Base-by-base conservation (phyloP, 2,113 vertebrate genomes). In the Mesoclemmys tuberculata region DNA sequence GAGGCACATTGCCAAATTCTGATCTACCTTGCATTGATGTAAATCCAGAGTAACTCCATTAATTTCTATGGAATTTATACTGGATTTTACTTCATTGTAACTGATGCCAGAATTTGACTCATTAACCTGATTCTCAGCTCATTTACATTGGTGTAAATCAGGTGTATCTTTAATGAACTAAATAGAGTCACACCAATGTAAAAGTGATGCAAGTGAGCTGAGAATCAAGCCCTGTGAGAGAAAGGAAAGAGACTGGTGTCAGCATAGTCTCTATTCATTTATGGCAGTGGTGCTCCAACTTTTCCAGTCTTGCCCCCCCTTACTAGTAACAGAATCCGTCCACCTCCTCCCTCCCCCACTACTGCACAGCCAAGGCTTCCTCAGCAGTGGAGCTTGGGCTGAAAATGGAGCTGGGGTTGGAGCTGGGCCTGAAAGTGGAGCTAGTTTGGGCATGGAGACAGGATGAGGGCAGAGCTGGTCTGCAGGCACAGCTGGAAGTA, bases 111-210 rank as follows among this genome's bases (percentile, higher is more conserved):
- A 74, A 68, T 14, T 79, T 94, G 95, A 95, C 35, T n/a, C 6
- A 12, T 89, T 95, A 96, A 74, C 61, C 86, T 91, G 90, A 96
- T 91, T 97, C 93, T 94, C 96, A 84, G 85, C 79, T 95, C 94
- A 95, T 92, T 93, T 97, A 87, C 92, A 93, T 58, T 89, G 77
- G 94, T 94, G 94, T 92, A 94, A 96, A 94, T 97, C 80, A 95
- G 93, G 2, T n/a, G 91, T 95, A 96, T 94, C 90, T 92, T 84
- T 94, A 94, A 82, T n/a, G 95, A 96, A 93, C 78, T 96, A 96
- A 44, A 95, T 96, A 93, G 89, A 96, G 95, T 96, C 96, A 96
- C 93, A 38, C 93, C 82, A 92, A 90, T 92, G 97, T 96, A 95
- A 97, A 97, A 93, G 92, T 90, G 89, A 46, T 92, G 71, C 78